Evolutionary conservation across 2,797 vertebrate species (phyloP), one percentile per base, ranked within the genome.

Genomic region (Falco columbarius): DNA sequence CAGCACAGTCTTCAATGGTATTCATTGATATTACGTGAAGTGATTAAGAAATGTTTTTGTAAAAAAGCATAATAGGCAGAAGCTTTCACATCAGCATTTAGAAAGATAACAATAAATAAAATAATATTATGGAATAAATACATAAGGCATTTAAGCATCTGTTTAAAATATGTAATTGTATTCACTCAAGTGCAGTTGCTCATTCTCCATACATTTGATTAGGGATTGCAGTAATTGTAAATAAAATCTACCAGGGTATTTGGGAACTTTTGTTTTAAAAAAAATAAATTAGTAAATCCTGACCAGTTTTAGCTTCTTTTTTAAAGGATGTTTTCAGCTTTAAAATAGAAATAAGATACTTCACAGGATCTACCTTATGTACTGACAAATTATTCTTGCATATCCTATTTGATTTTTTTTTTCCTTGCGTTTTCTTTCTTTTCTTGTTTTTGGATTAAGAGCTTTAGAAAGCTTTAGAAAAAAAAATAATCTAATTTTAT

Each of bases 61-160:
- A 96, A 97, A 76, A 92, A 54, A 89, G 36, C n/a, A 82, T 77
- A 95, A 93, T 58, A 95, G 91, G 73, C 32, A 72, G 67, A 93
- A 81, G 32, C 15, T 73, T 93, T 94, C 90, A 92, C 79, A 68
- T 90, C 32, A 92, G 17, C n/a, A 91, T 89, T 86, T 81, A 91
- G 66, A 90, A 82, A 82, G 61, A 95, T 88, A 79, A 82, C 34
- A 92, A 80, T 56, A 95, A 96, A 88, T 91, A 83, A 93, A 90
- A 51, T 34, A 90, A 51, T 34, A 67, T 54, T 86, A 30, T 95
- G 76, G 72, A 97, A 92, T 76, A 95, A 96, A 90, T 75, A 81
- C 27, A 92, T 95, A 96, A 95, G 46, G 12, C 73, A 56, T 90
- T 95, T 95, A 94, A 7, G 29, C 6, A 63, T 67, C 9, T 40